Base-by-base conservation (phyloP, 2,113 vertebrate genomes). In the Phaethornis superciliosus region DNA sequence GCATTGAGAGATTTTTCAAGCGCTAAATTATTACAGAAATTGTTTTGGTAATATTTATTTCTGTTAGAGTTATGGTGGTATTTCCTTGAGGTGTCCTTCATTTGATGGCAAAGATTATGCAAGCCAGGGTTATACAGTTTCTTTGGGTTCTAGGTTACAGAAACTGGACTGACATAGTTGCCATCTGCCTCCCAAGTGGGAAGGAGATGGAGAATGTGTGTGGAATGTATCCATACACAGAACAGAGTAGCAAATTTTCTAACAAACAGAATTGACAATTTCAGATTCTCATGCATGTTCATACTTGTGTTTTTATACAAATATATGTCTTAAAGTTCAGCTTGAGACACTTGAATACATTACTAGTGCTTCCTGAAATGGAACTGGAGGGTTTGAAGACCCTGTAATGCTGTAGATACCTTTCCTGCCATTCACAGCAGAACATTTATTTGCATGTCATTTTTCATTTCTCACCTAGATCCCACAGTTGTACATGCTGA, bases 381-480 rank as follows among this genome's bases (percentile, higher is more conserved):
- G 37, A 82, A 23, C 17, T 4, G 10, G 18, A 59, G 9, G 46
- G 23, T 47, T 22, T 58, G 35, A 67, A 72, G 54, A 28, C 20
- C 24, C 12, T 64, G 4, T 12, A 21, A 3, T n/a, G 46, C 21
- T 54, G 37, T 28, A 67, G 47, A 5, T 42, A 12, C 2, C 8
- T 76, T 49, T 58, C 16, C 3, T 56, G 13, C 27, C 44, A 26
- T 65, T 76, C 33, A 54, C 21, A 80, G 42, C 24, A 93, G 15
- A 64, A 37, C 44, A 37, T 47, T 40, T 44, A 37, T 47, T 93
- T 69, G 44, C 60, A 47, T 68, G 12, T 47, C 19, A 7, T 28
- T 42, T 81, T 77, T 68, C 32, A 37, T 90, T 94, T 95, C 32
- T 70, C 64, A 47, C 92, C 60, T 88, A 98, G 96, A 90, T 56